Evolutionary conservation across 2,888 invertebrate genomes (phyloP).

Genomic region (Bellardia pandia): DNA sequence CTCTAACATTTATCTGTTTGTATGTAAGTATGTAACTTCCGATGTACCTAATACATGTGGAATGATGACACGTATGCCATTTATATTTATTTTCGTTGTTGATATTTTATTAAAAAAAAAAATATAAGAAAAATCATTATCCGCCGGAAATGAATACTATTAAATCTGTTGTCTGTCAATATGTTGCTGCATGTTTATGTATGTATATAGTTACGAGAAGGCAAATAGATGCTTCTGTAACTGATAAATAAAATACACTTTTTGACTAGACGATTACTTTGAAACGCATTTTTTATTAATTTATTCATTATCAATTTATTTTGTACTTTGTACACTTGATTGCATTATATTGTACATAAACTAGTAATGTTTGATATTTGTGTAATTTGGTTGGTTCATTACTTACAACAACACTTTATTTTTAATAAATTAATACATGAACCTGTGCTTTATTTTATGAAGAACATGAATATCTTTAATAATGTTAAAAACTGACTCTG

Average conservation of each 20-base stretch:
- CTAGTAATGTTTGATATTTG: too few species aligned
- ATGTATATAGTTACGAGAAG: neutral
- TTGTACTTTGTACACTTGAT: neutral
- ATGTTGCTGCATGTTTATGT: neutral
- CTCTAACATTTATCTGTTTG: neutral
- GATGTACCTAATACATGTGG: slow-evolving; percentile 10
- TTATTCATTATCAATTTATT: neutral
- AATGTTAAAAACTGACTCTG: too few species aligned
- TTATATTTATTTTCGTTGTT: slow-evolving; percentile 16
- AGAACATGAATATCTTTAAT: too few species aligned
- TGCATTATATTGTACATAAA: too few species aligned
- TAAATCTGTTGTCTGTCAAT: neutral
- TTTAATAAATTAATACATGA: too few species aligned
- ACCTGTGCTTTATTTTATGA: too few species aligned
- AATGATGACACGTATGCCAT: slow-evolving; percentile 29
- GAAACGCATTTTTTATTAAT: neutral
- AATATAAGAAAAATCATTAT: slow-evolving; percentile 10
- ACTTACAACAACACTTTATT: too few species aligned
- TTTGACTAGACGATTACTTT: neutral
- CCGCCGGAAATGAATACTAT: slow-evolving; percentile 37
- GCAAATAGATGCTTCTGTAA: neutral
- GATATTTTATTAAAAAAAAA: slow-evolving; percentile 12
- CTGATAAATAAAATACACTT: neutral
- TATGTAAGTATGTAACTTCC: neutral
- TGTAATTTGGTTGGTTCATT: too few species aligned